Percentiles rank a stretch among this genome's conserved stretches.
Conservation (phyloP, 2,797 vertebrate species). For the Sandelia bainsii region DNA sequence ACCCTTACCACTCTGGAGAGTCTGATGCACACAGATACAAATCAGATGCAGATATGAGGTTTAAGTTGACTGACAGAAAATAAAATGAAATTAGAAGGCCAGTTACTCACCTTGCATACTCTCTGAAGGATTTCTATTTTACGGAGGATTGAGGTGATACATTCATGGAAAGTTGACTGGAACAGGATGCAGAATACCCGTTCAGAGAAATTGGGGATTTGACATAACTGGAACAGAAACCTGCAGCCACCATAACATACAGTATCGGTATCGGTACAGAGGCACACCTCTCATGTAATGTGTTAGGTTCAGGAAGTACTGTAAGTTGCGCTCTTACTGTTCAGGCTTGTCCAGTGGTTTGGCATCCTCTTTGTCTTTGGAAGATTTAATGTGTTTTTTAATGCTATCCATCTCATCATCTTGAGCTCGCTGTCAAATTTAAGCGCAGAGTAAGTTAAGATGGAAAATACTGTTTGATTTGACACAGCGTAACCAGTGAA, state of each 20-base stretch:
- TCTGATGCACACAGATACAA: constrained; percentile 75
- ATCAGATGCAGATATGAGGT: constrained; percentile 21
- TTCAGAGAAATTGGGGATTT: constrained; percentile 96
- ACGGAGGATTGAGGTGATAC: constrained; percentile 88
- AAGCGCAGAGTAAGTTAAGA: constrained; percentile 10
- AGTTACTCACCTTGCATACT: constrained; percentile 89
- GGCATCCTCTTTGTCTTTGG: constrained; percentile 89
- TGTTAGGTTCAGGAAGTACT: neutral
- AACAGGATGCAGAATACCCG: constrained; percentile 98
- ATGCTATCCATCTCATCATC: constrained; percentile 95
- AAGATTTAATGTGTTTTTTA: constrained; percentile 90
- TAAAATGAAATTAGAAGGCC: neutral
- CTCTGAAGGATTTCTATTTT: constrained; percentile 94
- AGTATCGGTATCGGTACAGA: neutral
- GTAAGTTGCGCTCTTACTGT: constrained; percentile 87
- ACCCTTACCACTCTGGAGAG: constrained; percentile 85
- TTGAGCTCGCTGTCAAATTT: constrained; percentile 89
- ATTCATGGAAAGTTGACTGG: constrained; percentile 95
- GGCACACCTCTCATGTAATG: neutral
- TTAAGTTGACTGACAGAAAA: constrained; percentile 12
- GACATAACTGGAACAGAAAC: constrained; percentile 94
- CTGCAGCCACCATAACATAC: constrained; percentile 73
- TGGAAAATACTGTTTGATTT: neutral
- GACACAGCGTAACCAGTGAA: no score
- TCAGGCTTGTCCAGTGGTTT: constrained; percentile 98